Evolutionary conservation across 2,888 invertebrate species (phyloP), one percentile per base, ranked within the genome.

Genomic region (Antitype chi): DNA sequence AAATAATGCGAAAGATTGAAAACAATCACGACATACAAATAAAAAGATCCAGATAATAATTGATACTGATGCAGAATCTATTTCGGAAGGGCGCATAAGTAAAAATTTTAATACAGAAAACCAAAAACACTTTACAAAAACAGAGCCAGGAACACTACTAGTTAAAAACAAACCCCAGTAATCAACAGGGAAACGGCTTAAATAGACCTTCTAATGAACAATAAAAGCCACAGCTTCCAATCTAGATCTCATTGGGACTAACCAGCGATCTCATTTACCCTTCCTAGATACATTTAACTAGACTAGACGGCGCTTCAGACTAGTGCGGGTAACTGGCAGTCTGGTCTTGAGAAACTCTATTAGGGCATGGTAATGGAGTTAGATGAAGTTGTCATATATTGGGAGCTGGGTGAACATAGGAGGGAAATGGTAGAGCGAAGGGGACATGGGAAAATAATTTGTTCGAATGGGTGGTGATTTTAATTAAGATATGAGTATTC

Each of bases 251-350:
- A 70, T 85, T 82, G 70, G 47, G 66, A 85, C 64, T 69, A 69
- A 81, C 71, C 63, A 81, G 82, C 32, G 68, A 85, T 81, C 82
- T 72, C 82, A 76, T 85, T 85, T 81, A 81, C 64, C 76, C 82
- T 81, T 69, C 59, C 60, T 52, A 81, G 53, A 73, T 74, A 70
- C 69, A 80, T 81, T 80, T 43, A 80, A 73, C 68, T 53, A 82
- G 82, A 82, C 82, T 68, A 76, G 85, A 76, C 68, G 85, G 71
- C 82, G 85, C 77, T 85, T 71, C 60, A 74, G 59, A 87, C 82
- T 76, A 70, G 70, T 64, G 53, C 49, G 63, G 70, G 53, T 79
- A 76, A 82, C 82, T 76, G 68, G 57, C 69, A 53, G 76, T 72
- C 71, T 77, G 70, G 63, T 74, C 76, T 71, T 17, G 52, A 60